Evolutionary conservation across 2,888 invertebrate genomes (phyloP), one percentile per base, ranked within the genome.

Genomic region (Rhorus exstirpatorius): DNA sequence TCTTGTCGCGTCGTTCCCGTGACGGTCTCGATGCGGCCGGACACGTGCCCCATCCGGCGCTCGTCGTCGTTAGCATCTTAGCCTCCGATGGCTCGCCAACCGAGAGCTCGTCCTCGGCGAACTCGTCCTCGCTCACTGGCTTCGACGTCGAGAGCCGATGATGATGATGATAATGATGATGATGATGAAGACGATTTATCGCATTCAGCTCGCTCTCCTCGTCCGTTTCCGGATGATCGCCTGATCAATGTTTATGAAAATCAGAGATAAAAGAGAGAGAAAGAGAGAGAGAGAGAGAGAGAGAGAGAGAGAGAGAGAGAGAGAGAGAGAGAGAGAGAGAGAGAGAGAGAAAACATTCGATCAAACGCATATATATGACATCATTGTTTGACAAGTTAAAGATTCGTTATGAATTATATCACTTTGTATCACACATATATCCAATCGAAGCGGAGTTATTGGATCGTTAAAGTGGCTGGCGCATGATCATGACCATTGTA

Each of bases 101-200:
- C 81, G 93, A 93, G 12, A 97, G 94, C 90, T 97, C 97, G 90
- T 97, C 97, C 93, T 97, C 97, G 63, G 97, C 97, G 90, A 97
- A 97, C 89, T 97, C 97, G 89, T 97, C 97, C 90, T 97, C 97
- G 90, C 97, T 97, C 10, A 95, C 96, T 1, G 94, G 94, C 26
- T 90, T 90, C 76, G 90, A 91, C 38, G 86, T 80, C 68, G 89
- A 86, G 79, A 82, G 82, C 31, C 80, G 86, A 74, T 87, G 90
- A 83, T 89, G 89, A 84, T 90, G 88, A 51, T 88, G 88, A 53
- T 87, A 92, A 76, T 87, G 87, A 61, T 89, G 89, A 82, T 90
- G 90, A 86, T 89, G 87, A 65, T 91, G 88, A 51, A 88, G 84
- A 84, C 90, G 90, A 84, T 91, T 92, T 26, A 89, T 85, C 24